Evolutionary conservation across 2,113 vertebrate species (phyloP), one percentile per base, ranked within the genome.

Genomic region (Gallinago media): DNA sequence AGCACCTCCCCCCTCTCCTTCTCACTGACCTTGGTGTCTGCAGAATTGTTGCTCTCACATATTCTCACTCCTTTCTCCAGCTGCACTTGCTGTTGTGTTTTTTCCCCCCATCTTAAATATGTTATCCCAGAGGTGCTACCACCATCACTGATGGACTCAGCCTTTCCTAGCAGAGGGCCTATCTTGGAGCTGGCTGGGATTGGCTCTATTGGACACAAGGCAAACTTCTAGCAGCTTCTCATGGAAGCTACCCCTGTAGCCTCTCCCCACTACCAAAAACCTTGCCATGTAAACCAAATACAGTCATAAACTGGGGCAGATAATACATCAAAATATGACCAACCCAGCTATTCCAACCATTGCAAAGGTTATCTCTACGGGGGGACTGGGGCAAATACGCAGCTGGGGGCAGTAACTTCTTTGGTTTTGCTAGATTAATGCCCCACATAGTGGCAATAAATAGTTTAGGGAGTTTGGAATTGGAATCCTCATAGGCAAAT

Each of bases 351-450:
- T 32, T 66, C 10, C n/a, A 73, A 25, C 25, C n/a, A 34, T 22
- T 55, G 47, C 14, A 77, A 88, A 73, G 27, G 21, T 40, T 49
- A 42, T 9, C 26, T 77, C 65, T 65, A 31, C 52, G 40, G 4
- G 1, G 21, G 22, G 6, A 29, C 4, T 1, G 3, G 8, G 26
- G 2, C 2, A 32, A 32, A 76, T 16, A 44, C 10, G n/a, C 12
- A 40, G 25, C 31, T 27, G 25, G 11, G 9, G 26, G 4, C 38
- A 72, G 18, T 25, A 38, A 18, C 7, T 54, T 21, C 29, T 65
- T 73, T 59, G 7, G 6, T 82, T 46, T 27, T 73, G 50, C 42
- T 65, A 49, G 22, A 54, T 59, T 46, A 82, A 42, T 82, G 21
- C n/a, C 20, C 13, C 72, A 40, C 19, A 11, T 15, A 38, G 22